phyloP scores from a whole-genome alignment of 2,888 invertebrate genomes.

The Sarcophaga caerulescens region DNA sequence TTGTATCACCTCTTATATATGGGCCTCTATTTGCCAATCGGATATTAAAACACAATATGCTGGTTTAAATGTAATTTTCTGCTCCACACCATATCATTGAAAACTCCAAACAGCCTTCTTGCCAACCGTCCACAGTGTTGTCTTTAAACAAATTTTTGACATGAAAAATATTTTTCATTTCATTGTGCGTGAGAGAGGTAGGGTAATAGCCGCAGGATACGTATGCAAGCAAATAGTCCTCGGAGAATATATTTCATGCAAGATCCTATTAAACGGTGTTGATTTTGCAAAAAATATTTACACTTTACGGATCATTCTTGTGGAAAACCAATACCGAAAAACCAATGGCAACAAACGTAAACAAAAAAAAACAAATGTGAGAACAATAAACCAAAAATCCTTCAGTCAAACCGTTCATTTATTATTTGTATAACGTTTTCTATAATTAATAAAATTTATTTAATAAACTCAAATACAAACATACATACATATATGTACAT shows the following conservation, averaged over 20 bases:
- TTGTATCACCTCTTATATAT: too few relatives aligned
- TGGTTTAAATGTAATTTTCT: too few relatives aligned
- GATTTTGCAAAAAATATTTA: slow-evolving; percentile 22
- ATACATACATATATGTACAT: too few relatives aligned
- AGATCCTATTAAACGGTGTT: slow-evolving; percentile 29
- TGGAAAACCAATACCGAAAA: neutral
- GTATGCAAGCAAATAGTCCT: slow-evolving; percentile 1
- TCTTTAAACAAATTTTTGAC: neutral
- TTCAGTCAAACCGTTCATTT: slow-evolving; percentile 13
- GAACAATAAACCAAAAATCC: neutral
- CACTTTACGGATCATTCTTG: slow-evolving; percentile 24
- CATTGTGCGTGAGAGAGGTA: too few relatives aligned
- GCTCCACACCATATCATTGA: too few relatives aligned
- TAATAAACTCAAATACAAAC: neutral
- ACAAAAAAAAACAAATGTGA: too few relatives aligned
- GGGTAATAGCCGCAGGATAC: neutral
- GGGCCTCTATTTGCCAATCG: too few relatives aligned
- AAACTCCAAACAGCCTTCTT: too few relatives aligned
- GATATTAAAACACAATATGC: too few relatives aligned
- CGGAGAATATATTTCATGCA: slow-evolving; percentile 29
- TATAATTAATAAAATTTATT: slow-evolving; percentile 13
- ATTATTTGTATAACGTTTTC: slow-evolving; percentile 11
- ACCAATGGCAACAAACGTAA: neutral
- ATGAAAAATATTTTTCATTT: too few relatives aligned
- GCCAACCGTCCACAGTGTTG: neutral